phyloP scores from a whole-genome alignment of 2,888 invertebrate species.

The Macrostomum cliftonense region DNA sequence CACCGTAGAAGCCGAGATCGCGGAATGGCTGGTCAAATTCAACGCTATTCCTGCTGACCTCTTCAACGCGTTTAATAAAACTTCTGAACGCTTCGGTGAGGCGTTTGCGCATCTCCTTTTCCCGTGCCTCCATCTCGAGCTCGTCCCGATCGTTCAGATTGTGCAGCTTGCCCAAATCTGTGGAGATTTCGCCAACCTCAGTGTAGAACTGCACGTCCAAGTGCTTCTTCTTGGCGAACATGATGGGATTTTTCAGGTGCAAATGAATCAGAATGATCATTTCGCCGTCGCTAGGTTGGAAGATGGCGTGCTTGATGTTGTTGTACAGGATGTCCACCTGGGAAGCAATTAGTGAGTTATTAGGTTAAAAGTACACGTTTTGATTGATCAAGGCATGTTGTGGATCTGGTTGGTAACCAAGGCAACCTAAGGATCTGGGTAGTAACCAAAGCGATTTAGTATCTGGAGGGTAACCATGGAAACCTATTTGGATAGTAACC shows the following conservation, averaged over 20 bases:
- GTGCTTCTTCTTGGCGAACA: slow-evolving; percentile 99
- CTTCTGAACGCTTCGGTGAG: slow-evolving; percentile 91
- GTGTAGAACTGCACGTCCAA: slow-evolving; percentile 98
- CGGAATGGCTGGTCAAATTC: slow-evolving; percentile 97
- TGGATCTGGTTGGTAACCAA: no score
- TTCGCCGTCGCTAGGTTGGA: slow-evolving; percentile 95
- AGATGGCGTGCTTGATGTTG: slow-evolving; percentile 96
- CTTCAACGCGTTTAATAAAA: slow-evolving; percentile 88
- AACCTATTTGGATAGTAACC: no score
- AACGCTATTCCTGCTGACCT: slow-evolving; percentile 76
- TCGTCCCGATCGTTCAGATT: slow-evolving; percentile 96
- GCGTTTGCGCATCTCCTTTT: slow-evolving; percentile 81
- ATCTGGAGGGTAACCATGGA: no score
- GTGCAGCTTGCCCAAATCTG: slow-evolving; percentile 95
- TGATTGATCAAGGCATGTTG: no score
- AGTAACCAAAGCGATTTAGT: no score
- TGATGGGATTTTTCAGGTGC: slow-evolving; percentile 91
- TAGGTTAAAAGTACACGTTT: no score
- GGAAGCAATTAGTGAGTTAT: no score
- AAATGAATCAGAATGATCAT: slow-evolving; percentile 98
- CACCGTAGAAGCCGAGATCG: slow-evolving; percentile 90
- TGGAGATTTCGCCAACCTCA: slow-evolving; percentile 92
- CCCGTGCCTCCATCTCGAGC: slow-evolving; percentile 91
- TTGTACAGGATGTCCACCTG: slow-evolving; percentile 86
- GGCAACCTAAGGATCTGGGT: no score